Evolutionary conservation across 1,140 invertebrate species (phyloP).

Genomic region (Thereuonema tuberculata): DNA sequence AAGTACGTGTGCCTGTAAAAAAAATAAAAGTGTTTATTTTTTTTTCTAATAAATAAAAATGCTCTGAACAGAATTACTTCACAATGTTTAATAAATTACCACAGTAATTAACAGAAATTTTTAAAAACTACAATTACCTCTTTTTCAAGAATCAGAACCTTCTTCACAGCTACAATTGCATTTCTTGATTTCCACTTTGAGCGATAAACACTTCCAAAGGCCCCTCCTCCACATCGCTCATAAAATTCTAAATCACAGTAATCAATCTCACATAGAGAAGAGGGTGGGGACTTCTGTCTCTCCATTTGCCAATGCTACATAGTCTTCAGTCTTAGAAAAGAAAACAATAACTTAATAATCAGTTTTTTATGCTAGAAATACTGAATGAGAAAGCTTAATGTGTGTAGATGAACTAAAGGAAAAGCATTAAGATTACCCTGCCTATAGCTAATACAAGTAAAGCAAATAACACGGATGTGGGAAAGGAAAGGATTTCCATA

Average conservation of each 20-base stretch:
- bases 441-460: too few species aligned
- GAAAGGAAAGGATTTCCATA: too few species aligned
- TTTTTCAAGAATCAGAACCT: constrained; percentile 32
- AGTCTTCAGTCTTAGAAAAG: too few species aligned
- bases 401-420: too few species aligned
- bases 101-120: not conserved
- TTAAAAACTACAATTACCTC: constrained; percentile 24
- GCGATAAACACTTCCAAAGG: constrained; percentile 34
- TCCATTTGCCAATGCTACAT: not conserved
- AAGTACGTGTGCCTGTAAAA: constrained; percentile 31
- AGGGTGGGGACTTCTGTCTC: too few species aligned
- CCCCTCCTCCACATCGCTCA: constrained; percentile 32
- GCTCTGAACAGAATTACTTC: constrained; percentile 1
- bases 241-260: constrained; percentile 32
- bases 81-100: not conserved
- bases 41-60: not conserved
- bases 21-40: too few species aligned
- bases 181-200: constrained; percentile 32
- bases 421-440: too few species aligned
- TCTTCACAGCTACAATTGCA: constrained; percentile 34
- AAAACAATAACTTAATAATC: too few species aligned
- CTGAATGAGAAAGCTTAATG: too few species aligned
- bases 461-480: too few species aligned
- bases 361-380: too few species aligned
- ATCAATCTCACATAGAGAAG: constrained; percentile 24